phyloP scores from a whole-genome alignment of 2,888 invertebrate species.

The Danaus chrysippus region DNA sequence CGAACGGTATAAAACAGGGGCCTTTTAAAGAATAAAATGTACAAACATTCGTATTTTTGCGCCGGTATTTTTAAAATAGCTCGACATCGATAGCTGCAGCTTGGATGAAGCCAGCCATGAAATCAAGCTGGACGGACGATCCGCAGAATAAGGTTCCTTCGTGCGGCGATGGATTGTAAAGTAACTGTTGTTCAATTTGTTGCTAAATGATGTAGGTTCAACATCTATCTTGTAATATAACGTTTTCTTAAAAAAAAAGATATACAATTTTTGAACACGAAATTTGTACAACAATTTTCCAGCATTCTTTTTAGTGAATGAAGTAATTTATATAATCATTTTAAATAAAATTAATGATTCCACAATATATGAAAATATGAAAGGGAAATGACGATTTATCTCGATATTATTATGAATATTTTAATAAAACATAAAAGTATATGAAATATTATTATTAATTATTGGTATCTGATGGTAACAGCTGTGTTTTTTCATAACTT shows the following conservation, averaged over 20 bases:
- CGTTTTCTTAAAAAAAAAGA: too few relatives aligned
- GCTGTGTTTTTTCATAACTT: background rate
- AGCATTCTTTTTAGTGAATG: too few relatives aligned
- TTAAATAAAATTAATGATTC: too few relatives aligned
- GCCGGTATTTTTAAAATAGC: conserved; percentile 23
- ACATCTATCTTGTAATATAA: background rate
- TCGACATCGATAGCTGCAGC: conserved; percentile 26
- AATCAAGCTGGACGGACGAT: conserved; percentile 46
- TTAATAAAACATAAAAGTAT: too few relatives aligned
- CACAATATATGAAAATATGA: too few relatives aligned
- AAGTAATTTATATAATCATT: too few relatives aligned
- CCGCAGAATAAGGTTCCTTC: conserved; percentile 19
- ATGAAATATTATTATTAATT: background rate
- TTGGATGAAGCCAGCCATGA: conserved; percentile 43
- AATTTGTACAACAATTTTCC: too few relatives aligned
- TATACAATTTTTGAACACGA: too few relatives aligned
- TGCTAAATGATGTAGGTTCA: background rate
- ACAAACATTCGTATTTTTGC: conserved; percentile 10
- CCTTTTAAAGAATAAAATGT: conserved; percentile 11
- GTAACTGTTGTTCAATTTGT: background rate
- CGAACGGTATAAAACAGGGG: background rate
- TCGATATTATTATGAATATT: too few relatives aligned
- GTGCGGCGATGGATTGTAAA: background rate
- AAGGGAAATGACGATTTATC: too few relatives aligned
- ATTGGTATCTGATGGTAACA: background rate